Percentiles rank a stretch among this genome's conserved stretches.
Conservation (phyloP, 2,113 vertebrate genomes). For the Lethenteron reissneri region DNA sequence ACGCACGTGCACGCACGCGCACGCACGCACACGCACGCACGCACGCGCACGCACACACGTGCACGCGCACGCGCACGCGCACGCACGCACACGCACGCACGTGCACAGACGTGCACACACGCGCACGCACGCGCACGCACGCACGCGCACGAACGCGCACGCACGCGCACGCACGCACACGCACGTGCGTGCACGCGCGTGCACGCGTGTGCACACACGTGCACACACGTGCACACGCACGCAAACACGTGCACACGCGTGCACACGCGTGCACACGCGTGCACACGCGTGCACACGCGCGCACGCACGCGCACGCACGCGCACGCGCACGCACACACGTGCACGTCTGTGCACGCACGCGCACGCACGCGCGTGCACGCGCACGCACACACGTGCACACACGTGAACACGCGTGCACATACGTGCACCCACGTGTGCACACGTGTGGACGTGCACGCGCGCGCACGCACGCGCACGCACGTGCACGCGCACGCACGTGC, state of each 20-base stretch:
- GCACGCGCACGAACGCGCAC: constrained; percentile 1
- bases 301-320: background rate
- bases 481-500: background rate
- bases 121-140: constrained; percentile 1
- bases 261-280: no score
- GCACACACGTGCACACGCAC: background rate
- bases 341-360: background rate
- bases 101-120: background rate
- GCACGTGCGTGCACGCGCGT: background rate
- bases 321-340: background rate
- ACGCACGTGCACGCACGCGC: background rate
- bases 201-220: background rate
- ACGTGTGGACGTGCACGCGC: background rate
- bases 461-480: background rate
- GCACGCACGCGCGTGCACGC: constrained; percentile 1
- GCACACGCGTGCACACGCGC: no score
- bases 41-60: background rate
- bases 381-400: background rate
- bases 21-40: background rate
- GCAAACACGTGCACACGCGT: no score
- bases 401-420: background rate
- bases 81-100: background rate
- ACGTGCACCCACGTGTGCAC: background rate
- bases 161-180: constrained; percentile 1
- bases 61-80: background rate